phyloP scores from a whole-genome alignment of 2,113 vertebrate genomes.

The Notiomystis cincta region DNA sequence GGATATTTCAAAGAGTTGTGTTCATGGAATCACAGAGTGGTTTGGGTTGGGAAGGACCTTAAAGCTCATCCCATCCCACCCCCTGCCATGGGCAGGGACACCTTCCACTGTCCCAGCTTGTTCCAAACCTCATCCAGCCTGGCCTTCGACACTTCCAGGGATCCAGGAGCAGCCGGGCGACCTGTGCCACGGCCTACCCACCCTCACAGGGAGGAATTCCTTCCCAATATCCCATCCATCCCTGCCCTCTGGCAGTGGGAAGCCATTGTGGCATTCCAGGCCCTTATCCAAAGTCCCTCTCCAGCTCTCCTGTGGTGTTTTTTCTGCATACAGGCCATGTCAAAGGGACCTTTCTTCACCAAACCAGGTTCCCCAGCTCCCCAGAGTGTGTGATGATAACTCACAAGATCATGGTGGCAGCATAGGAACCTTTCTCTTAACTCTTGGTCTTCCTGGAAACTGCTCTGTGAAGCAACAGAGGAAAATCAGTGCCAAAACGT shows the following conservation, averaged over 20 bases:
- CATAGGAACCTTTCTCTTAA: neutral
- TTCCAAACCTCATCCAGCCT: neutral
- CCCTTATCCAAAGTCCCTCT: neutral
- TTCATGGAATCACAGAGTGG: too few relatives aligned
- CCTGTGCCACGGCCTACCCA: neutral
- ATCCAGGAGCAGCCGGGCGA: neutral
- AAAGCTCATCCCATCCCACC: rapidly evolving
- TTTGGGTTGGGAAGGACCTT: neutral
- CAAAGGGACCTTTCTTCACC: neutral
- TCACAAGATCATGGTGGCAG: neutral
- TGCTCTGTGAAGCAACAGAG: neutral
- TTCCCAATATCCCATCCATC: neutral
- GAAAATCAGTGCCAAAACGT: neutral
- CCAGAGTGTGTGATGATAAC: rapidly evolving
- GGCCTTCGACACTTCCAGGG: neutral
- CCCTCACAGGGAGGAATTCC: neutral
- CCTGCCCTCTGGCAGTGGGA: neutral
- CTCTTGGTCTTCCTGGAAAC: neutral
- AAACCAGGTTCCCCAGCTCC: neutral
- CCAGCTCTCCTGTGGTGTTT: neutral
- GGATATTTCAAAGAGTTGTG: neutral
- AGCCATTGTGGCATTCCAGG: neutral
- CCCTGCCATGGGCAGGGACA: neutral
- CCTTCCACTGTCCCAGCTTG: rapidly evolving
- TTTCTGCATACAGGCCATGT: neutral